A percentile compares a stretch with the other conserved stretches of the same genome.
Evolutionary conservation across 2,888 invertebrate genomes (phyloP).

Genomic region (Autographa pulchrina): DNA sequence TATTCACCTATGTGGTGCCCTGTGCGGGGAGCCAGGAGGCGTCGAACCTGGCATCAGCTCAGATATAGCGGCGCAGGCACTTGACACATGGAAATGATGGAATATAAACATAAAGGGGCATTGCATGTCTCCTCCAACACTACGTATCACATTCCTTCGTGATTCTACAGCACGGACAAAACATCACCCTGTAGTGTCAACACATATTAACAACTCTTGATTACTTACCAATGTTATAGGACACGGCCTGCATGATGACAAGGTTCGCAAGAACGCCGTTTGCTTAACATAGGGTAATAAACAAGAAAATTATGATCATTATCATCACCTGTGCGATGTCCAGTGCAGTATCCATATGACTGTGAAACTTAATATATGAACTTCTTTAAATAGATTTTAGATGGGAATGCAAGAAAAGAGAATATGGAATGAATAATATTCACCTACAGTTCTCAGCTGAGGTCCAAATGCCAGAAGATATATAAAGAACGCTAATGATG

Average conservation of each 20-base stretch:
- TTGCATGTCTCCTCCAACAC: background rate
- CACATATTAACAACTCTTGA: background rate
- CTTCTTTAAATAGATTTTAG: background rate
- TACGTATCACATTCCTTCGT: background rate
- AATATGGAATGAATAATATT: background rate
- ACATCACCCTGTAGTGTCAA: background rate
- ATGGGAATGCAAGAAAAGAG: background rate
- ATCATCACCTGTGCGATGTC: background rate
- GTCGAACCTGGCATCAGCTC: constrained; percentile 12
- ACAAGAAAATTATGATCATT: background rate
- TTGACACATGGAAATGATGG: background rate
- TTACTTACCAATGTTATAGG: background rate
- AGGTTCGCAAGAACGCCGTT: background rate
- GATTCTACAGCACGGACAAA: background rate
- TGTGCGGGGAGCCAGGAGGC: constrained; percentile 6
- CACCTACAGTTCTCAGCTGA: background rate
- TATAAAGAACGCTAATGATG: background rate
- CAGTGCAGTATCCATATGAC: background rate
- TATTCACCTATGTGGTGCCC: constrained; percentile 9
- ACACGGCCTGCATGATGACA: background rate
- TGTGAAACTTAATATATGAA: background rate
- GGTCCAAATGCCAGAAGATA: background rate
- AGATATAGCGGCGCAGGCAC: constrained; percentile 10
- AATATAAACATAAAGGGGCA: constrained; percentile 3
- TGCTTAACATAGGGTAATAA: background rate